phyloP scores from a whole-genome alignment of 1,140 invertebrate genomes.

The Danaus melanippus region DNA sequence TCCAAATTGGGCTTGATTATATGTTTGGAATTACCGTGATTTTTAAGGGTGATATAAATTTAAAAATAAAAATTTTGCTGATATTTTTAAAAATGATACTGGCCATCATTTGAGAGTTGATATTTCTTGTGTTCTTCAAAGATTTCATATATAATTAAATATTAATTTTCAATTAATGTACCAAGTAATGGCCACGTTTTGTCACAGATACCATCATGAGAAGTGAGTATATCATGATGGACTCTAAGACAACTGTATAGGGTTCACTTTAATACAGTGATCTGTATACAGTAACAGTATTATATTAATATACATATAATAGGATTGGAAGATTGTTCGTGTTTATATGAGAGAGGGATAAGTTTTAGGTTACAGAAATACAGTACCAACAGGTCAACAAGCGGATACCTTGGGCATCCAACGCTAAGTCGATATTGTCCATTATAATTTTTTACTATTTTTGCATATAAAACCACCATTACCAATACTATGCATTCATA shows the following conservation, averaged over 20 bases:
- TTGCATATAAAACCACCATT: conserved; percentile 65
- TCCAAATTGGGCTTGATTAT: too few species aligned
- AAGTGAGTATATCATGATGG: conserved; percentile 18
- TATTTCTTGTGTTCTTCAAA: too few species aligned
- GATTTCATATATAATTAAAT: too few species aligned
- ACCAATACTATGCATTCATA: conserved; percentile 60
- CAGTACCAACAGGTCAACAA: conserved; percentile 60
- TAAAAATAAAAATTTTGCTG: too few species aligned
- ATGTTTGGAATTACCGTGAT: too few species aligned
- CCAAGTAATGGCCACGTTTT: conserved; percentile 1
- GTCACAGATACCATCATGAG: conserved; percentile 25
- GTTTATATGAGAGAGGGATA: conserved; percentile 50
- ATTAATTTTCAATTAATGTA: conserved; percentile 1
- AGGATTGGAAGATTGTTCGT: conserved; percentile 51
- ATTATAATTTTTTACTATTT: conserved; percentile 59
- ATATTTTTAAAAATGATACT: not conserved
- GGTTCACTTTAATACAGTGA: conserved; percentile 8
- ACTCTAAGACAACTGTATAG: conserved; percentile 11
- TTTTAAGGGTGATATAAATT: too few species aligned
- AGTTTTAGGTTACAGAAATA: conserved; percentile 63
- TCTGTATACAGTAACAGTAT: conserved; percentile 25
- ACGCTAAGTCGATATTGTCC: conserved; percentile 64
- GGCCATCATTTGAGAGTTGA: conserved; percentile 4
- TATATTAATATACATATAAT: conserved; percentile 26
- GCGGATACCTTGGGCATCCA: conserved; percentile 68